Conservation (phyloP, 2,113 vertebrate genomes). For the Capreolus pygargus region DNA sequence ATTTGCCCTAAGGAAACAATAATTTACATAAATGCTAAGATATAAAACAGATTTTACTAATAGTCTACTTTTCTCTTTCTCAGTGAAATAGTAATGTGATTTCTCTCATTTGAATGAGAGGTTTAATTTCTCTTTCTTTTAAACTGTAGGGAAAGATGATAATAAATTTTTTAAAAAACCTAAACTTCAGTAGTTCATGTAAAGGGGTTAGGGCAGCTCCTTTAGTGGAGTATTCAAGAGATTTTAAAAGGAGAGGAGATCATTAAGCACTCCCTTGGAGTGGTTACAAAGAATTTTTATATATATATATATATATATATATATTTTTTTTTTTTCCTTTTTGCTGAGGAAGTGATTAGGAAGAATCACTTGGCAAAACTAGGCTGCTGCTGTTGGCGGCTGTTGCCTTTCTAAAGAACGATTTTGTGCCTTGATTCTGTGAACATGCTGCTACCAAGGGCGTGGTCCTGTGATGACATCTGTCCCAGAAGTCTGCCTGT, state of each 20-base stretch:
- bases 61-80: neutral
- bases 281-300: neutral
- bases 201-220: neutral
- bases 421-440: neutral
- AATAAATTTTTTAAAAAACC: neutral
- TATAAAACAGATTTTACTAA: neutral
- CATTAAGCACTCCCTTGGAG: neutral
- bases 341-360: neutral
- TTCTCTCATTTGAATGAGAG: neutral
- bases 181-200: neutral
- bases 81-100: neutral
- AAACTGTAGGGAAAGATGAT: neutral
- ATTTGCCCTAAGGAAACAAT: neutral
- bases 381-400: neutral
- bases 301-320: neutral
- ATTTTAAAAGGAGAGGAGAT: neutral
- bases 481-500: neutral
- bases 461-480: neutral
- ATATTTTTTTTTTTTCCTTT: neutral
- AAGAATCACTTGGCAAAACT: slow-evolving; percentile 7
- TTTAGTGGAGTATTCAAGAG: neutral
- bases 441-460: neutral
- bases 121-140: neutral
- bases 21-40: neutral
- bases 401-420: neutral